Base-by-base conservation (phyloP, 2,888 invertebrate genomes). In the Liopterus haemorrhoidalis region DNA sequence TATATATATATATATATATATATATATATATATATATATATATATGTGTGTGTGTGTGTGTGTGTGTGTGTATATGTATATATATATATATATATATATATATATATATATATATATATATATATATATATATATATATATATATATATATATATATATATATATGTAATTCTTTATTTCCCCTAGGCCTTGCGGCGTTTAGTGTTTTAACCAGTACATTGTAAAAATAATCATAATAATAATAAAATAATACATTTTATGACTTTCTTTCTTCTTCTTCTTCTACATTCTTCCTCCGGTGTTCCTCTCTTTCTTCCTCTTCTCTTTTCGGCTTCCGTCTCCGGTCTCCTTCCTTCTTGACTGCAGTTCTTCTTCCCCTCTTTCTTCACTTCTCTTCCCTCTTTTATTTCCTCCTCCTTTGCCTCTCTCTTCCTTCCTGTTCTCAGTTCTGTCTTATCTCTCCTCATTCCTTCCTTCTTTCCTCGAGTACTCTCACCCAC, bases 61-160 rank as follows among this genome's bases (percentile, higher is more conserved):
- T 6, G 12, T 30, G 5, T 30, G 5, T 9, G 5, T 30, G 5
- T 30, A 30, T 30, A 30, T 31, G 15, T 31, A 31, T 11, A 31
- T 11, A 31, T 31, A 31, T 11, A 31, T 30, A 11, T 30, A 30
- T 30, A 30, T 9, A 30, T 6, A 11, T 9, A 30, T 30, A 9
- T 30, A 30, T 30, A 11, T 30, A 9, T 30, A 11, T 8, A 22
- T 22, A 22, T 22, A 12, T 25, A 11, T 22, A 22, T 8, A 8
- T 22, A 22, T 22, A 22, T 22, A 5, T 25, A 25, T 25, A 25
- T 3, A 25, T n/a, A 11, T 25, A 3, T 25, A 22, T 8, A 22
- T 22, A 22, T 22, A 8, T 41, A 20, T 33, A 20, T 11, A 39
- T 39, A 39, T 39, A 11, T 27, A 40, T 21, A 25, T 41, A 33